Base-by-base conservation (phyloP, 2,888 invertebrate genomes). In the Notocelia uddmanniana region DNA sequence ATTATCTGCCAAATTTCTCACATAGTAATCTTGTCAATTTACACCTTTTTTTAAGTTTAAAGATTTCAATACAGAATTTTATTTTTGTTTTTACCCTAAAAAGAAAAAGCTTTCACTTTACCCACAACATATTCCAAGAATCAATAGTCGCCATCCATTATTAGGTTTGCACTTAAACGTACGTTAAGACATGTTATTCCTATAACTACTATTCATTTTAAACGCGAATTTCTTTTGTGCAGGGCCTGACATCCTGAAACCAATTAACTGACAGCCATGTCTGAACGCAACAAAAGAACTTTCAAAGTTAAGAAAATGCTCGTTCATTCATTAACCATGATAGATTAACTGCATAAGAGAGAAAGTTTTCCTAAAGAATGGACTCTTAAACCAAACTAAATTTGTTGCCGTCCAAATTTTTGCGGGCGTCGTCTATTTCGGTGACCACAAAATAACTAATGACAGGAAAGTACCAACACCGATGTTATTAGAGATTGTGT, bases 391-490 rank as follows among this genome's bases (percentile, higher is more conserved):
- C 81, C 80, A 80, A 85, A 82, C 79, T 84, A 83, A 87, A 85
- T 87, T 85, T 85, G 81, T 85, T 84, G 85, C 84, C 81, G 80
- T 81, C 81, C 80, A 82, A 85, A 86, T 80, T 83, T 84, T 85
- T 81, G 83, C 84, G 78, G 82, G 79, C 78, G 74, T 79, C 78
- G 80, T 79, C 79, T 82, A 79, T 81, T 81, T 80, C 76, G 77
- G 77, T 79, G 80, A 89, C 90, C 90, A 86, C 89, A 88, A 83
- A 81, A 79, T 81, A 79, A 79, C 85, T 92, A 90, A 92, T 91
- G 91, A 89, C 83, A 89, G 86, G 86, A 91, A 91, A 91, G 89
- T 87, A 82, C 81, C 80, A 79, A 74, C 78, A 81, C 76, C 79
- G 78, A 79, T 81, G 80, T 82, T 81, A 83, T 82, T 85, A 82